Conservation (phyloP, 1,140 invertebrate genomes). For the Melitaea cinxia region DNA sequence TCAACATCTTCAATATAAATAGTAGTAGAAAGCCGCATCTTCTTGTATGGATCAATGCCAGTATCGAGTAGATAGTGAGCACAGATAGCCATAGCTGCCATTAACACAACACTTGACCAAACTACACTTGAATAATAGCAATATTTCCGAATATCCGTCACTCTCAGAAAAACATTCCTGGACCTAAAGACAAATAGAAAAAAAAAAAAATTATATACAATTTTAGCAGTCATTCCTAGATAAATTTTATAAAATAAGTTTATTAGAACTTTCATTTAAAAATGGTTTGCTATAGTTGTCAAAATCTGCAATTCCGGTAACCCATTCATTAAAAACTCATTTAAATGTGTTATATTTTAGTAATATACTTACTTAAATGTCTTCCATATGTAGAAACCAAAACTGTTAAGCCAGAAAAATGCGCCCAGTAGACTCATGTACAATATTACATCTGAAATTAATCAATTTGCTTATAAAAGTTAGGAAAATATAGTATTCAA, state of each 20-base stretch:
- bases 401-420: slow-evolving; percentile 92
- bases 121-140: slow-evolving; percentile 92
- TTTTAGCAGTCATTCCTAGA: no score
- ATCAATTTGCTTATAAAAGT: background rate
- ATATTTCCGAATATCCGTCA: slow-evolving; percentile 91
- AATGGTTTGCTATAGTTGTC: no score
- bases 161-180: slow-evolving; percentile 90
- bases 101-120: slow-evolving; percentile 87
- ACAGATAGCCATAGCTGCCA: slow-evolving; percentile 88
- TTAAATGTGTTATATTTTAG: no score
- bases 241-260: no score
- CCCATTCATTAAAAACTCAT: no score
- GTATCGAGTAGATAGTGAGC: slow-evolving; percentile 91
- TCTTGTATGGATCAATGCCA: slow-evolving; percentile 78
- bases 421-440: slow-evolving; percentile 88
- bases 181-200: slow-evolving; percentile 82
- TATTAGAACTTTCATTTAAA: no score
- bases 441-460: slow-evolving; percentile 86
- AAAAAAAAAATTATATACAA: no score
- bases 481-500: no score
- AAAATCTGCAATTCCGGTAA: no score
- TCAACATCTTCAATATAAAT: slow-evolving; percentile 78
- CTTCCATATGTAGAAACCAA: slow-evolving; percentile 93
- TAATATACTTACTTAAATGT: slow-evolving; percentile 85
- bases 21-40: slow-evolving; percentile 71